Conservation (phyloP, 2,888 invertebrate species). For the Oeneis ivallda region DNA sequence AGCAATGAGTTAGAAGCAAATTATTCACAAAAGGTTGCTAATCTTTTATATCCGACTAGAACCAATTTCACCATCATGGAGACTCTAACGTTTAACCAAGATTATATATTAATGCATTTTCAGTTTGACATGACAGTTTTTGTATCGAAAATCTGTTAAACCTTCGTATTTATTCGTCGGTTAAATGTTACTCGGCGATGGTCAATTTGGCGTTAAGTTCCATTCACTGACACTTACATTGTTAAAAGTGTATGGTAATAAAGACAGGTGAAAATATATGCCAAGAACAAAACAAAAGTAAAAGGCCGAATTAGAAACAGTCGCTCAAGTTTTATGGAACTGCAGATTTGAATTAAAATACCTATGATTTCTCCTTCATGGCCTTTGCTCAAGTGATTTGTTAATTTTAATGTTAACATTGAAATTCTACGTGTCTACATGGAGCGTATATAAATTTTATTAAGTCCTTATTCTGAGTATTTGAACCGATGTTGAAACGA, state of each 20-base stretch:
- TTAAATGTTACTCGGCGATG: no score
- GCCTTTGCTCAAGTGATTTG: slow-evolving; percentile 32
- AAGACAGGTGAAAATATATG: slow-evolving; percentile 11
- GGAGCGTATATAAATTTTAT: slow-evolving; percentile 37
- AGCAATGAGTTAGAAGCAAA: no score
- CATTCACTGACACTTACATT: not conserved
- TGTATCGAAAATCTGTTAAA: no score
- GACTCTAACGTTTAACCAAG: no score
- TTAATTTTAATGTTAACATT: slow-evolving; percentile 33
- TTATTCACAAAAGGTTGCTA: no score
- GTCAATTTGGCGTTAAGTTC: no score
- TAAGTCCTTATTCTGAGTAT: slow-evolving; percentile 34
- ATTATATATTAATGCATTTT: no score
- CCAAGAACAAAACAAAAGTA: slow-evolving; percentile 31
- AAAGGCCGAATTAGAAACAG: slow-evolving; percentile 37
- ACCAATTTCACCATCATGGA: no score
- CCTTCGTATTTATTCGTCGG: no score
- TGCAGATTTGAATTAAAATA: slow-evolving; percentile 26
- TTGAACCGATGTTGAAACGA: slow-evolving; percentile 7
- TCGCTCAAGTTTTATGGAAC: slow-evolving; percentile 35
- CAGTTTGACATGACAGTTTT: no score
- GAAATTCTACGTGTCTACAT: slow-evolving; percentile 30
- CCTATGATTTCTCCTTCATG: slow-evolving; percentile 30
- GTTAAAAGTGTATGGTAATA: not conserved
- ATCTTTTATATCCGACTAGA: no score